Percentiles rank a stretch among this genome's conserved stretches.
Conservation (phyloP, 2,888 invertebrate species). For the Leucania comma region DNA sequence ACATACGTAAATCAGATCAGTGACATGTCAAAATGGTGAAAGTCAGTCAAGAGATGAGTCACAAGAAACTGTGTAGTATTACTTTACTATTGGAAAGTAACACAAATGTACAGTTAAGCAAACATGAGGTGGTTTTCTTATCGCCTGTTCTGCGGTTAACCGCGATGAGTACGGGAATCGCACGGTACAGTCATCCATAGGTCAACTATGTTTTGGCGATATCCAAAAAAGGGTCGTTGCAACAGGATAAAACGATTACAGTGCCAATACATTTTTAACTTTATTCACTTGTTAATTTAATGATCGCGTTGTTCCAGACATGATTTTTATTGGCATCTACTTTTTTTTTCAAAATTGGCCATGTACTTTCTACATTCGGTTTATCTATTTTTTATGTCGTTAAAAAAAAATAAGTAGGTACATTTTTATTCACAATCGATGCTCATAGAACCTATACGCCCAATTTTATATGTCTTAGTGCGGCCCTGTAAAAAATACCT, state of each 20-base stretch:
- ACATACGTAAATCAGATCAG: conserved; percentile 67
- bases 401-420: no score
- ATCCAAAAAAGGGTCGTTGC: conserved; percentile 41
- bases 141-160: conserved; percentile 66
- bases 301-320: background rate
- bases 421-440: no score
- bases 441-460: background rate
- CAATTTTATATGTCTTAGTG: conserved; percentile 3
- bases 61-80: conserved; percentile 66
- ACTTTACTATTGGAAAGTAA: conserved; percentile 76
- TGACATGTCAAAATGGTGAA: conserved; percentile 77
- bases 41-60: conserved; percentile 70
- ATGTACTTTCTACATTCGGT: no score
- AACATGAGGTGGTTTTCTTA: conserved; percentile 69
- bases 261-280: background rate
- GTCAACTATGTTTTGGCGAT: conserved; percentile 34
- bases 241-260: conserved; percentile 12
- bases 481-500: conserved; percentile 4
- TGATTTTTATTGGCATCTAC: no score
- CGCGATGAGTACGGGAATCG: conserved; percentile 51
- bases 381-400: no score
- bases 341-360: background rate
- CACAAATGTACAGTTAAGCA: conserved; percentile 74
- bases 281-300: background rate
- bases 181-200: conserved; percentile 40